phyloP scores from a whole-genome alignment of 2,888 invertebrate species.

The Ischnus inquisitorius region DNA sequence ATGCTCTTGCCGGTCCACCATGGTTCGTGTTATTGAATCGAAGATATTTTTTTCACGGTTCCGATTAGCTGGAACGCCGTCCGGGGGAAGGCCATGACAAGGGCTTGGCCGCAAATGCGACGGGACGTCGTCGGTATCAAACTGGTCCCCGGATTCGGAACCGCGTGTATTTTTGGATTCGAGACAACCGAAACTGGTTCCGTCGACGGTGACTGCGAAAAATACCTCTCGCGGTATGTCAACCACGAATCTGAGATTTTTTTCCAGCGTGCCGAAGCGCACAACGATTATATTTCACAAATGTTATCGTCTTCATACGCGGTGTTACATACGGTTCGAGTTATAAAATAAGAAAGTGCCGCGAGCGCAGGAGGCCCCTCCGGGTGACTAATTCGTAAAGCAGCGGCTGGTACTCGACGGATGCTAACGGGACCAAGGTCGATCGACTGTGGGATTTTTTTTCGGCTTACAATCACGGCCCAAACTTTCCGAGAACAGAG shows the following conservation, averaged over 20 bases:
- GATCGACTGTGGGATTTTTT: slow-evolving; percentile 42
- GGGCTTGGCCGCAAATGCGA: slow-evolving; percentile 27
- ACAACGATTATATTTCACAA: slow-evolving; percentile 26
- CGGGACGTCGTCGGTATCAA: slow-evolving; percentile 51
- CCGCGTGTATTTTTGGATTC: slow-evolving; percentile 53
- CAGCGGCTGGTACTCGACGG: slow-evolving; percentile 39
- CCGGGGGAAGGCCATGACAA: slow-evolving; percentile 15
- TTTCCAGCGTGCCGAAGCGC: not conserved
- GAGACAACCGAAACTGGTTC: slow-evolving; percentile 63
- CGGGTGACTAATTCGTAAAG: slow-evolving; percentile 54
- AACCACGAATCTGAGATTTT: slow-evolving; percentile 42
- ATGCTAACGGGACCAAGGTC: slow-evolving; percentile 65
- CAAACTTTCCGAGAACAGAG: slow-evolving; percentile 12
- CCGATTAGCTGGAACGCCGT: not conserved
- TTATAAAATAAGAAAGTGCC: slow-evolving; percentile 60
- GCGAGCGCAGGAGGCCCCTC: slow-evolving; percentile 8
- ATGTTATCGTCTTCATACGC: slow-evolving; percentile 18
- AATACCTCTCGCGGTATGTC: slow-evolving; percentile 55
- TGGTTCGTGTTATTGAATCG: no score
- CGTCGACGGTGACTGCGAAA: slow-evolving; percentile 38
- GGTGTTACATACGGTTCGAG: slow-evolving; percentile 18
- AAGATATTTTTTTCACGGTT: no score
- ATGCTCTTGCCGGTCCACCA: no score
- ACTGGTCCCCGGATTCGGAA: slow-evolving; percentile 54
- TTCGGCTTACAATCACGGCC: slow-evolving; percentile 13